phyloP scores from a whole-genome alignment of 2,888 invertebrate species.

The Lochmaea crataegi region DNA sequence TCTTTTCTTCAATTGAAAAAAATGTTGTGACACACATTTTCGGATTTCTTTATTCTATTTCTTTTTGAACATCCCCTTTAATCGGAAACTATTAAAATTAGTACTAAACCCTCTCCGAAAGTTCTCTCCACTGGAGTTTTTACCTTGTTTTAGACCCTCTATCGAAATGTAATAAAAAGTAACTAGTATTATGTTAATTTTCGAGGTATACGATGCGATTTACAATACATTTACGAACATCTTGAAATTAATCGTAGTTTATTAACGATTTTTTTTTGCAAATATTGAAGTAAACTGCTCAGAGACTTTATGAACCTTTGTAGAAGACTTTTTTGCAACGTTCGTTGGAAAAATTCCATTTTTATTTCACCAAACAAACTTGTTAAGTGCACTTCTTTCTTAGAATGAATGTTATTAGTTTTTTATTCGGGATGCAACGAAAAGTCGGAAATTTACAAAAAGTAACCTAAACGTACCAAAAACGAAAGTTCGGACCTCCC shows the following conservation, averaged over 20 bases:
- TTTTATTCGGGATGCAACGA: conserved; percentile 17
- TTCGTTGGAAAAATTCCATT: conserved; percentile 34
- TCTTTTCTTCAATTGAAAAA: no score
- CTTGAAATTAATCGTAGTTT: not conserved
- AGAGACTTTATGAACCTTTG: conserved; percentile 31
- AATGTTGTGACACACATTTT: no score
- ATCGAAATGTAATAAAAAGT: no score
- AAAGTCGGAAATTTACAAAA: not conserved
- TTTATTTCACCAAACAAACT: conserved; percentile 46
- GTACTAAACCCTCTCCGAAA: no score
- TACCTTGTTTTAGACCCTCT: no score
- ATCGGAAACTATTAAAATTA: no score
- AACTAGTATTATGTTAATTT: no score
- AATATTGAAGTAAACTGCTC: conserved; percentile 21
- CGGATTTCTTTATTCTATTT: no score
- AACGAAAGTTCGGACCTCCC: not conserved
- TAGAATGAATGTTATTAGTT: conserved; percentile 46
- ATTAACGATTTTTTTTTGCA: conserved; percentile 11
- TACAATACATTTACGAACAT: not conserved
- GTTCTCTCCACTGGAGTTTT: no score
- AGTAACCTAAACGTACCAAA: not conserved
- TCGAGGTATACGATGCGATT: not conserved
- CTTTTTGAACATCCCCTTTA: no score
- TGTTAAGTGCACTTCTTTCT: conserved; percentile 57
- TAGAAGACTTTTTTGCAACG: conserved; percentile 34